Evolutionary conservation across 2,797 vertebrate species (phyloP), one percentile per base, ranked within the genome.

Genomic region (Brachymystax lenok): DNA sequence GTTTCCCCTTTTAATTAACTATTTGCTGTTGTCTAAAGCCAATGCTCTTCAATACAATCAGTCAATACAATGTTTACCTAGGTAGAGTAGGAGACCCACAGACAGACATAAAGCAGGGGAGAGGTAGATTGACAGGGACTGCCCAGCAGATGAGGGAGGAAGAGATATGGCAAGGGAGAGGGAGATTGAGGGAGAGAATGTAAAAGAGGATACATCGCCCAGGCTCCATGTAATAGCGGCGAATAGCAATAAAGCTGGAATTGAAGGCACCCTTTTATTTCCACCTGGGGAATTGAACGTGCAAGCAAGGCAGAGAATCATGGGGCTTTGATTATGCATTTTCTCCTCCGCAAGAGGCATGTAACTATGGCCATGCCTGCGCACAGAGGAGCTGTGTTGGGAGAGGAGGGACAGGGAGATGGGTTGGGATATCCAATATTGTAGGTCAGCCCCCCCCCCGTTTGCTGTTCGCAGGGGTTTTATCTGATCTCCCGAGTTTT

Each of bases 181-280:
- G 28, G 79, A 75, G 27, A 33, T 28, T n/a, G 19, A 52, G 66
- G 24, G 6, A 27, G n/a, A 52, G 19, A 17, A 67, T 52, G 7
- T 16, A 52, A 50, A 28, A 19, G 52, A 74, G 81, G 80, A 81
- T 46, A 46, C 40, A 46, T 46, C 0, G 40, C 40, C 2, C 40
- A 81, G 78, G 80, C 73, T 75, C 73, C 75, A 30, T 84, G 83
- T 85, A 90, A 91, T 92, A 87, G 88, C 88, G 85, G 86, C 86
- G 88, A 90, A 88, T 81, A 76, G 88, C 86, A 92, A 90, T 93
- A 91, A 92, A 89, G 83, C 86, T 86, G 85, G 82, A 90, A 90
- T 83, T 85, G 90, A 90, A 86, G 85, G 84, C 70, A 73, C 77
- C 67, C 70, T 46, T 46, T 13, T 82, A 89, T 91, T 85, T 81